Evolutionary conservation across 2,888 invertebrate genomes (phyloP).

Genomic region (Athrips mouffetella): DNA sequence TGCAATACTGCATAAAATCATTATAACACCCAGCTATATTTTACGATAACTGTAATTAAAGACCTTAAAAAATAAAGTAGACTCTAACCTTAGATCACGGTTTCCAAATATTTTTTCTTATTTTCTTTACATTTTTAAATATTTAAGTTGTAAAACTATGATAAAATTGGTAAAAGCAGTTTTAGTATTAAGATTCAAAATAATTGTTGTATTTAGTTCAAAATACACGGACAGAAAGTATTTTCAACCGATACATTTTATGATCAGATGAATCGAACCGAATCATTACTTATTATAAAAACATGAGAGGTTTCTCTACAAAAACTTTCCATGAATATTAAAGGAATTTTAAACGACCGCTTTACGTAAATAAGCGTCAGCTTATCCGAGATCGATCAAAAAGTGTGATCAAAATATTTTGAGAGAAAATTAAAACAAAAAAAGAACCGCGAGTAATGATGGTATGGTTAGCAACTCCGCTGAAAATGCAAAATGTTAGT

Average conservation of each 20-base stretch:
- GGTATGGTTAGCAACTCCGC: too few relatives aligned
- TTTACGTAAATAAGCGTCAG: conserved; percentile 60
- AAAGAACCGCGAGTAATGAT: conserved; percentile 34
- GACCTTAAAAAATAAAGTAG: conserved; percentile 37
- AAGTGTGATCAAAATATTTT: conserved; percentile 53
- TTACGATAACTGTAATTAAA: conserved; percentile 54
- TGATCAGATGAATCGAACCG: too few relatives aligned
- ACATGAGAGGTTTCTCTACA: conserved; percentile 21
- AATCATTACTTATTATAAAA: conserved; percentile 25
- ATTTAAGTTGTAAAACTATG: too few relatives aligned
- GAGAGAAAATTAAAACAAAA: conserved; percentile 35
- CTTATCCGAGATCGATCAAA: conserved; percentile 57
- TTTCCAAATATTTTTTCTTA: conserved; percentile 61
- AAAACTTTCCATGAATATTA: conserved; percentile 45
- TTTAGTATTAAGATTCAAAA: too few relatives aligned
- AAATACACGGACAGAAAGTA: too few relatives aligned
- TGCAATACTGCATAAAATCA: conserved; percentile 52
- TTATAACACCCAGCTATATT: conserved; percentile 51
- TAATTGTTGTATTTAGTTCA: too few relatives aligned
- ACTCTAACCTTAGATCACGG: conserved; percentile 44
- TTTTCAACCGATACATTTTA: too few relatives aligned
- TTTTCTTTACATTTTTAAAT: too few relatives aligned
- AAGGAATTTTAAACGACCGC: conserved; percentile 58
- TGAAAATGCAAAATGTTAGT: conserved; percentile 24
- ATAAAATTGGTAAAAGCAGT: too few relatives aligned